These are phyloP conservation scores for Coronaproctus castanopsis DNA, from an alignment of 2,888 invertebrate genomes.

Conservation along the genomic window DNA sequence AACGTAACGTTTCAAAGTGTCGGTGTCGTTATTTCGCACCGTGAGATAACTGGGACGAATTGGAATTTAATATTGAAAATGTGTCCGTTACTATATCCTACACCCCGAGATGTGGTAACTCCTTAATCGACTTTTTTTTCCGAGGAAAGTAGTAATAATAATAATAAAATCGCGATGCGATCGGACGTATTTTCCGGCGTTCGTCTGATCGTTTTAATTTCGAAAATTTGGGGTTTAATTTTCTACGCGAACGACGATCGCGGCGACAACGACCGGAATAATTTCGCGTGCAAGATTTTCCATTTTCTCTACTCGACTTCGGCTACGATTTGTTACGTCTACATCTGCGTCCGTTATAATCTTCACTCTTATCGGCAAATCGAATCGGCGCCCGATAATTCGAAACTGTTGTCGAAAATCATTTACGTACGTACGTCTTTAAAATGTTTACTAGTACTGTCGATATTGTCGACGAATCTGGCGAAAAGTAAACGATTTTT, in stretches of 20 bases:
- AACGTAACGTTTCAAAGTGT: too few species aligned
- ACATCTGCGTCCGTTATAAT: slow-evolving; percentile 8
- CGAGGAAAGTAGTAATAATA: too few species aligned
- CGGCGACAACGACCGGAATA: neutral
- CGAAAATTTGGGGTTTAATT: slow-evolving; percentile 9
- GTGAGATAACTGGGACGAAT: too few species aligned
- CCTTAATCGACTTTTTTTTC: too few species aligned
- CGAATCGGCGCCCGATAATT: neutral
- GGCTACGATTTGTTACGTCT: slow-evolving; percentile 4
- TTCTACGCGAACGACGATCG: slow-evolving; percentile 2
- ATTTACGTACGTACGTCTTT: slow-evolving; percentile 7
- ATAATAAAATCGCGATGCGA: too few species aligned
- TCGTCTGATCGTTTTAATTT: too few species aligned
- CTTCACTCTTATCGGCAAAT: slow-evolving; percentile 4
- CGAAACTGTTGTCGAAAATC: slow-evolving; percentile 8
- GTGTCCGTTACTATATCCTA: too few species aligned
- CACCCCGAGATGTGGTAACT: too few species aligned
- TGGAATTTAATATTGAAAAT: too few species aligned
- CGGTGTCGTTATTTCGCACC: too few species aligned
- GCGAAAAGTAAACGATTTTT: slow-evolving; percentile 6
- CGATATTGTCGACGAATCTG: slow-evolving; percentile 3
- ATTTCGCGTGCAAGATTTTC: neutral
- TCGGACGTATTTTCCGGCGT: too few species aligned
- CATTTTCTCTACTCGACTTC: slow-evolving; percentile 4
- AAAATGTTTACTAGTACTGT: slow-evolving; percentile 2